Conservation (phyloP, 2,888 invertebrate species). For the Salpingus planirostris region DNA sequence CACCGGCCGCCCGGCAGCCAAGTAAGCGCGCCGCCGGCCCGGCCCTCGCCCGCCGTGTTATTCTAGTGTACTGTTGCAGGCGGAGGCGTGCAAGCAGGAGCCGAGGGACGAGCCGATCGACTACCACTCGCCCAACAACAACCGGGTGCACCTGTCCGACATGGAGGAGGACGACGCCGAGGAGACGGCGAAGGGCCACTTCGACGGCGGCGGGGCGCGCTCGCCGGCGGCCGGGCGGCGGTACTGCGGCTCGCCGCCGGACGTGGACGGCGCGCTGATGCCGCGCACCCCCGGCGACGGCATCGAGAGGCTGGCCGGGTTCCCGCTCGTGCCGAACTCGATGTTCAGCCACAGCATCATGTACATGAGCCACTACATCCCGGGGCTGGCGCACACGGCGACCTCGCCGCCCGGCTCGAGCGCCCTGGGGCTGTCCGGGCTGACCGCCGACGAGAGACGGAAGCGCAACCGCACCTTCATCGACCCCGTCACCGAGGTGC, state of each 20-base stretch:
- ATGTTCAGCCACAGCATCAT: constrained; percentile 86
- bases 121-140: constrained; percentile 46
- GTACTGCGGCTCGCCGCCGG: constrained; percentile 35
- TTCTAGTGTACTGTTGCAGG: constrained; percentile 27
- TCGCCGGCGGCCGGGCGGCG: constrained; percentile 28
- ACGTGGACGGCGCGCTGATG: constrained; percentile 29
- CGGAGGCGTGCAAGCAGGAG: constrained; percentile 31
- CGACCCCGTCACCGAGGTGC: constrained; percentile 97
- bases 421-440: constrained; percentile 45
- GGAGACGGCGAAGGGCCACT: constrained; percentile 30
- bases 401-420: constrained; percentile 52
- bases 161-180: constrained; percentile 48
- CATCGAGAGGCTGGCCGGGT: constrained; percentile 44
- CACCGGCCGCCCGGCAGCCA: constrained; percentile 31
- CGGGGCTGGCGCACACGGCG: constrained; percentile 46
- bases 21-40: constrained; percentile 28
- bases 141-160: constrained; percentile 44
- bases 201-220: constrained; percentile 21
- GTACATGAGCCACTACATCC: constrained; percentile 87
- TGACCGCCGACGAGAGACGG: constrained; percentile 75
- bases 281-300: constrained; percentile 34
- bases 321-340: constrained; percentile 76
- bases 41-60: constrained; percentile 12
- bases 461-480: constrained; percentile 98
- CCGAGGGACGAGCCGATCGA: constrained; percentile 36